phyloP scores from a whole-genome alignment of 1,140 invertebrate genomes.

The Macrobrachium nipponense region DNA sequence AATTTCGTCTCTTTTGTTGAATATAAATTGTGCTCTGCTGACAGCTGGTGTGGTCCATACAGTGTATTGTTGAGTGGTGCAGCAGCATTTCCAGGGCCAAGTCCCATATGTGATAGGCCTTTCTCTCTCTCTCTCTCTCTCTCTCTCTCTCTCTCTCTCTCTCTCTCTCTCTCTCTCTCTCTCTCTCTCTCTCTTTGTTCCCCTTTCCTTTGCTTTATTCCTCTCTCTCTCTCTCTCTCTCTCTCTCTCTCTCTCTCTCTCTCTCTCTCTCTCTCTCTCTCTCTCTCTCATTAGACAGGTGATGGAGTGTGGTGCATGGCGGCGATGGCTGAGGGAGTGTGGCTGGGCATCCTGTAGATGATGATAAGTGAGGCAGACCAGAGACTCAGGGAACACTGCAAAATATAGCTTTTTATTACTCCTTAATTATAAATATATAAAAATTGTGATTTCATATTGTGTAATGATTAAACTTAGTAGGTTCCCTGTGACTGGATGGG shows the following conservation, averaged over 20 bases:
- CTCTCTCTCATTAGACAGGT: slow-evolving; percentile 52
- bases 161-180: no score
- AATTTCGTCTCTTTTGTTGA: slow-evolving; percentile 38
- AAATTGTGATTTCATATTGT: slow-evolving; percentile 36
- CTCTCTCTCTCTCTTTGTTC: no score
- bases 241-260: slow-evolving; percentile 37
- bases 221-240: no score
- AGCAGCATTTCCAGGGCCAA: slow-evolving; percentile 63
- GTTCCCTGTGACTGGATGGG: slow-evolving; percentile 15
- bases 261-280: slow-evolving; percentile 4
- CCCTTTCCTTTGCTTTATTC: no score
- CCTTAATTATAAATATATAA: slow-evolving; percentile 20
- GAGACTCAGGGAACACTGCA: slow-evolving; percentile 44
- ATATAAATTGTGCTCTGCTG: slow-evolving; percentile 45
- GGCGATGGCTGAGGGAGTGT: slow-evolving; percentile 56
- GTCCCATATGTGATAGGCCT: slow-evolving; percentile 63
- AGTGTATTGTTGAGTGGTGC: slow-evolving; percentile 59
- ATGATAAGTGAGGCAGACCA: slow-evolving; percentile 33
- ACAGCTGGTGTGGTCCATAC: slow-evolving; percentile 57
- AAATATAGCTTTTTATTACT: slow-evolving; percentile 31
- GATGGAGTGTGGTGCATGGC: slow-evolving; percentile 57
- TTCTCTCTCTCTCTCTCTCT: not conserved
- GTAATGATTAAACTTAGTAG: slow-evolving; percentile 22
- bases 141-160: not conserved
- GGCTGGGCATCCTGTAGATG: slow-evolving; percentile 58